Base-by-base conservation (phyloP, 2,888 invertebrate genomes). In the Scaptomyza cyrtandrae region DNA sequence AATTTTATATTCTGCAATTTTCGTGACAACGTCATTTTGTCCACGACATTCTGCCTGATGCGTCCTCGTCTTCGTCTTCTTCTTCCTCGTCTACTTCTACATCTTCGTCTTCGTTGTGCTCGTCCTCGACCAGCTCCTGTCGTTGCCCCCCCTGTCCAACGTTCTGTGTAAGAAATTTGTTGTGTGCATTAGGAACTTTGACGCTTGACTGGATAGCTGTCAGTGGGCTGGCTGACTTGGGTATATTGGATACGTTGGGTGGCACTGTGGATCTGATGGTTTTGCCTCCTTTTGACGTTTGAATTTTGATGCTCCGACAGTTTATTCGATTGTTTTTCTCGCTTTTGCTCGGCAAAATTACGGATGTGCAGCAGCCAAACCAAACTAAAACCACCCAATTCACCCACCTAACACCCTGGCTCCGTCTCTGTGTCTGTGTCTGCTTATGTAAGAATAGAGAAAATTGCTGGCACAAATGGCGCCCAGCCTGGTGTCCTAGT, bases 171-270 rank as follows among this genome's bases (percentile, higher is more conserved):
- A 88, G 85, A 88, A 89, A 89, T 90, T 89, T 89, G 89, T 89
- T 90, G 90, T 89, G 89, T 89, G 89, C 89, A 88, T 89, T 90
- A 84, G 89, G 81, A 90, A 89, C 88, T 90, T 90, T 90, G 90
- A 90, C 90, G 88, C 90, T 90, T 89, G 74, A 90, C 90, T 90
- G 88, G 90, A 78, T 89, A 75, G 80, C 76, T 88, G 84, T 86
- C 89, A 88, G 80, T 86, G 88, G 85, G 74, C 58, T 59, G 54
- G 56, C 54, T 48, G 60, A 50, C 52, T 43, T 37, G 48, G 39
- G 35, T 41, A 41, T n/a, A 44, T n/a, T 54, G 68, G 63, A 39
- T n/a, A 61, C 41, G 33, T 43, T 50, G 57, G 73, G 59, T 49
- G 48, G 35, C 27, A 37, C 10, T 64, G 56, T 45, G 45, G 56